Evolutionary conservation across 2,888 invertebrate species (phyloP).

Genomic region (Carcina quercana): DNA sequence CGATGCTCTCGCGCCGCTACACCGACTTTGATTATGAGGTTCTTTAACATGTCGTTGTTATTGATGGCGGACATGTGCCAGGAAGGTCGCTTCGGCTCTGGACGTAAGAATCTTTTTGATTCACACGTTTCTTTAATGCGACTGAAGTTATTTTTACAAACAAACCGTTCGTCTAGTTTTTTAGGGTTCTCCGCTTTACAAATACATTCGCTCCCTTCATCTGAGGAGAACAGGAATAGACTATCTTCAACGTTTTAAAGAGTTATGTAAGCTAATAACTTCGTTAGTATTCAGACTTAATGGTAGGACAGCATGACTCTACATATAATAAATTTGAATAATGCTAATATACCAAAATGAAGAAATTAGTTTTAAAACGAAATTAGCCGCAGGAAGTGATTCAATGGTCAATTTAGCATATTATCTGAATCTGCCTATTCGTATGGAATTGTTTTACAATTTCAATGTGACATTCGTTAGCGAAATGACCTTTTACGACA

Average conservation of each 20-base stretch:
- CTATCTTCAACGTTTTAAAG: too few species aligned
- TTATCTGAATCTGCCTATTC: conserved; percentile 2
- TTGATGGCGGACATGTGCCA: conserved; percentile 43
- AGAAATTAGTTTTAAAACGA: conserved; percentile 5
- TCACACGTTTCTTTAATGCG: conserved; percentile 27
- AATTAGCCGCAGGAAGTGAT: conserved; percentile 7
- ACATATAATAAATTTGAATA: conserved; percentile 9
- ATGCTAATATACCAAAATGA: conserved; percentile 5
- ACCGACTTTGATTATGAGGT: conserved; percentile 50
- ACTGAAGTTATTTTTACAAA: conserved; percentile 22
- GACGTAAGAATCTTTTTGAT: conserved; percentile 35
- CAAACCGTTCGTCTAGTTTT: conserved; percentile 18
- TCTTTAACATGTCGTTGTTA: conserved; percentile 45
- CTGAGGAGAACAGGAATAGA: too few species aligned
- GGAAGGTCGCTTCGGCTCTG: conserved; percentile 31
- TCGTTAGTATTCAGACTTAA: conserved; percentile 9
- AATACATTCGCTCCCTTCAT: too few species aligned
- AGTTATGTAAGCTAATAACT: too few species aligned
- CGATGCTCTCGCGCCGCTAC: conserved; percentile 41
- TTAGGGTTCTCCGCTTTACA: too few species aligned
- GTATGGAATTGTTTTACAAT: conserved; percentile 2
- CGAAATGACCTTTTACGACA: neutral
- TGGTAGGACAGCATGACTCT: neutral
- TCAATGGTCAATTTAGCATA: neutral
- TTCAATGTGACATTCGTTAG: conserved; percentile 35